A percentile compares a stretch with the other conserved stretches of the same genome.
phyloP scores from a whole-genome alignment of 2,888 invertebrate species.

The Netelia virgata region DNA sequence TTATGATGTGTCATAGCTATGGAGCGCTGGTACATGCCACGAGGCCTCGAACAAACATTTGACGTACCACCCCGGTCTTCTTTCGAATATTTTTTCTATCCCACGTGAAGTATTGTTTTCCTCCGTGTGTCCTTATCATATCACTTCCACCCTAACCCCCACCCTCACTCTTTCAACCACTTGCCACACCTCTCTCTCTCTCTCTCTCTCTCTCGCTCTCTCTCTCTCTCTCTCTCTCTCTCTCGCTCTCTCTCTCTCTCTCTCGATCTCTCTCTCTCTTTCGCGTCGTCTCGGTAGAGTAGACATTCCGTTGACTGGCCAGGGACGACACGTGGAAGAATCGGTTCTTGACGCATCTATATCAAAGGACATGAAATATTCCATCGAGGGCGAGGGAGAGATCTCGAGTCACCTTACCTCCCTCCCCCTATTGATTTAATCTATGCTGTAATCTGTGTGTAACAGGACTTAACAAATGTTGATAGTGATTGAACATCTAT shows the following conservation, averaged over 20 bases:
- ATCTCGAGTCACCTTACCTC: background rate
- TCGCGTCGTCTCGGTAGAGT: background rate
- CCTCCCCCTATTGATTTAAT: background rate
- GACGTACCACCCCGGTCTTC: conserved; percentile 35
- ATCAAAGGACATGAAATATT: background rate
- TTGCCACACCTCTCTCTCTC: background rate
- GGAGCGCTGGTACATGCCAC: conserved; percentile 6
- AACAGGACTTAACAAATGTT: background rate
- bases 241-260: background rate
- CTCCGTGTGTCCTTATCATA: background rate
- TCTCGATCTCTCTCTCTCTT: conserved; percentile 1
- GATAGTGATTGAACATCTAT: background rate
- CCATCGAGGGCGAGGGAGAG: background rate
- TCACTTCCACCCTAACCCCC: background rate
- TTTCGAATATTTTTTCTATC: conserved; percentile 19
- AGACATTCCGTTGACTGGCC: conserved; percentile 23
- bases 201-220: conserved; percentile 2
- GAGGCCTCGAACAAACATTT: conserved; percentile 58
- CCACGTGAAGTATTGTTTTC: background rate
- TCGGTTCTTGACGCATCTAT: background rate
- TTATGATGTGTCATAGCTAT: conserved; percentile 59
- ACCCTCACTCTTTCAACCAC: too few species aligned
- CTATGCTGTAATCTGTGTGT: background rate
- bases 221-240: conserved; percentile 3
- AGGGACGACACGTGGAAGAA: conserved; percentile 24